phyloP scores from a whole-genome alignment of 1,140 invertebrate species.

The Sycobia sp. region DNA sequence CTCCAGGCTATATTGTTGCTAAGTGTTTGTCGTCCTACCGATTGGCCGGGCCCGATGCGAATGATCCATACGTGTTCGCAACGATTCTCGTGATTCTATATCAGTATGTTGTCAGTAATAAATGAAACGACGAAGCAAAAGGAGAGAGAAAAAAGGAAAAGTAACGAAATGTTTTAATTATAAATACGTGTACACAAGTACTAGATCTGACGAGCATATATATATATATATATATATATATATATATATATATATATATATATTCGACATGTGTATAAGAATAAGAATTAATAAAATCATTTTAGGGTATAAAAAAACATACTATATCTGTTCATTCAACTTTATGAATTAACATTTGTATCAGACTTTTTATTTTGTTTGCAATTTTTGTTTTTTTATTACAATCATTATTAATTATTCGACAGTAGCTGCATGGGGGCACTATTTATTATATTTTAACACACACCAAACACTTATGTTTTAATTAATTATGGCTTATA shows the following conservation, averaged over 20 bases:
- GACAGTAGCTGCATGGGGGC: no score
- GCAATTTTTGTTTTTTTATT: no score
- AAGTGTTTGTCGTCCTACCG: no score
- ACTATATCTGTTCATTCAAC: background rate
- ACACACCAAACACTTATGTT: no score
- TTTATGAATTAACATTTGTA: no score
- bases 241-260: no score
- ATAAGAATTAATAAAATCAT: slow-evolving; percentile 58
- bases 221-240: no score
- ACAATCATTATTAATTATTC: no score
- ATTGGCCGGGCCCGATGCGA: background rate
- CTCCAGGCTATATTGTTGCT: background rate
- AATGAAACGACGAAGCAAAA: slow-evolving; percentile 2
- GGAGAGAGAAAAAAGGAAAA: slow-evolving; percentile 9
- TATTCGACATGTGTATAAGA: slow-evolving; percentile 57
- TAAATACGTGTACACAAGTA: slow-evolving; percentile 49
- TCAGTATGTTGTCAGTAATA: slow-evolving; percentile 26
- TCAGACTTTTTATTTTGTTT: no score
- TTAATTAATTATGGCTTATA: no score
- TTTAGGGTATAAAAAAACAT: slow-evolving; percentile 46
- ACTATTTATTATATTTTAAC: no score
- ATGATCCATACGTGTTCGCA: background rate
- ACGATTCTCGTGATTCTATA: slow-evolving; percentile 25
- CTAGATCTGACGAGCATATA: slow-evolving; percentile 44
- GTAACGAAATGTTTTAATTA: slow-evolving; percentile 49